Conservation (phyloP, 2,888 invertebrate genomes). For the Biston betularia region DNA sequence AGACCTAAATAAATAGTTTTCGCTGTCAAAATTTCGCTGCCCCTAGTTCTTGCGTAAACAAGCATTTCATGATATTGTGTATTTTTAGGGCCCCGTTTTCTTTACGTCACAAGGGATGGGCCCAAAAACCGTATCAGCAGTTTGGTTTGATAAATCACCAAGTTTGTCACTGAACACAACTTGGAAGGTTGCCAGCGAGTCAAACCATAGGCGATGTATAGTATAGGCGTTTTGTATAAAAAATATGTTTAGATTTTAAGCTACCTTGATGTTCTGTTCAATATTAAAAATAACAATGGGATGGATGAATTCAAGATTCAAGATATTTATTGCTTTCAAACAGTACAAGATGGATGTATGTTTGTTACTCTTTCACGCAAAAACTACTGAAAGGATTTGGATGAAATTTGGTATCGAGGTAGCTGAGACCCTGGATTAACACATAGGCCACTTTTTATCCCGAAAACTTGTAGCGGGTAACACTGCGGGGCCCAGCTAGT, state of each 20-base stretch:
- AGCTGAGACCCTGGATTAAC: too few species aligned
- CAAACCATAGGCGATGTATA: slow-evolving; percentile 10
- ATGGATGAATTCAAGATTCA: too few species aligned
- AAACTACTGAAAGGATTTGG: too few species aligned
- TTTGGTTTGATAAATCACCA: slow-evolving; percentile 39
- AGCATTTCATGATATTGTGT: slow-evolving; percentile 18
- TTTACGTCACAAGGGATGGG: slow-evolving; percentile 21
- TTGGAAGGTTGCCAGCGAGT: slow-evolving; percentile 38
- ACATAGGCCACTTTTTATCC: too few species aligned
- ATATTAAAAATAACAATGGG: too few species aligned
- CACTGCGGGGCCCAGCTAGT: too few species aligned
- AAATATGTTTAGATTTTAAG: slow-evolving; percentile 6
- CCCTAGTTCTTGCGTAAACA: slow-evolving; percentile 5
- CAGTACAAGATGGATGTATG: too few species aligned
- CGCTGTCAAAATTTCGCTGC: background rate
- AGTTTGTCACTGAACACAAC: slow-evolving; percentile 37
- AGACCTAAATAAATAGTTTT: slow-evolving; percentile 1
- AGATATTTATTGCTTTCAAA: too few species aligned
- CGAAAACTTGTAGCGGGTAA: too few species aligned
- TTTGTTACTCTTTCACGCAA: too few species aligned
- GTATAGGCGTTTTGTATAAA: slow-evolving; percentile 3
- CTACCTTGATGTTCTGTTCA: background rate
- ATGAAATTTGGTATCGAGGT: too few species aligned
- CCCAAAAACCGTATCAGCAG: slow-evolving; percentile 35
- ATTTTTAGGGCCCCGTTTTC: slow-evolving; percentile 18